Evolutionary conservation across 2,888 invertebrate species (phyloP).

Genomic region (Cyclophora punctaria): DNA sequence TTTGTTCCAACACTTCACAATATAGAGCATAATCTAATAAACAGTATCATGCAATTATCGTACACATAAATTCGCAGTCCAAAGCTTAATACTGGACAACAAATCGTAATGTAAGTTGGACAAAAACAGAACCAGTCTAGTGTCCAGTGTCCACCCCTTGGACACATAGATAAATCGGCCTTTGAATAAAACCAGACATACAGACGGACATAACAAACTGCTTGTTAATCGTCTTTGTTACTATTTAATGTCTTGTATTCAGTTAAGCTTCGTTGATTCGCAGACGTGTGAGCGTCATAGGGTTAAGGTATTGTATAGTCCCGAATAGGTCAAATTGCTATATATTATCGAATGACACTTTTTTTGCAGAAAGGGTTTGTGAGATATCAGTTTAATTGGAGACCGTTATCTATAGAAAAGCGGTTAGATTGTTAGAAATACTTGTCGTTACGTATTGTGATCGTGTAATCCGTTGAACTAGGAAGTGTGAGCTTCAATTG

Average conservation of each 20-base stretch:
- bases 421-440: no score
- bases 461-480: no score
- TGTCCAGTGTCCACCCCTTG: constrained; percentile 5
- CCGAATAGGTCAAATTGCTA: constrained; percentile 26
- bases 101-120: constrained; percentile 18
- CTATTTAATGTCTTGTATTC: constrained; percentile 49
- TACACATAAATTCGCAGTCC: constrained; percentile 4
- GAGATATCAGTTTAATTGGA: neutral
- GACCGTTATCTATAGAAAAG: neutral
- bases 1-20: constrained; percentile 9
- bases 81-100: constrained; percentile 10
- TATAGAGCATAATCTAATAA: constrained; percentile 2
- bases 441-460: no score
- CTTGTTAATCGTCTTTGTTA: constrained; percentile 62
- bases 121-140: constrained; percentile 20
- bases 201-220: constrained; percentile 51
- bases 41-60: constrained; percentile 1
- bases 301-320: constrained; percentile 22
- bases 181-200: constrained; percentile 28
- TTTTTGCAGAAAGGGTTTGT: constrained; percentile 1
- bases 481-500: no score
- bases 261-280: constrained; percentile 37
- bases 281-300: constrained; percentile 31
- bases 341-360: constrained; percentile 4
- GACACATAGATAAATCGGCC: constrained; percentile 17